These are phyloP conservation scores for Myrmecophaga tridactyla DNA, from an alignment of 2,113 vertebrate species.

Conservation along the genomic window DNA sequence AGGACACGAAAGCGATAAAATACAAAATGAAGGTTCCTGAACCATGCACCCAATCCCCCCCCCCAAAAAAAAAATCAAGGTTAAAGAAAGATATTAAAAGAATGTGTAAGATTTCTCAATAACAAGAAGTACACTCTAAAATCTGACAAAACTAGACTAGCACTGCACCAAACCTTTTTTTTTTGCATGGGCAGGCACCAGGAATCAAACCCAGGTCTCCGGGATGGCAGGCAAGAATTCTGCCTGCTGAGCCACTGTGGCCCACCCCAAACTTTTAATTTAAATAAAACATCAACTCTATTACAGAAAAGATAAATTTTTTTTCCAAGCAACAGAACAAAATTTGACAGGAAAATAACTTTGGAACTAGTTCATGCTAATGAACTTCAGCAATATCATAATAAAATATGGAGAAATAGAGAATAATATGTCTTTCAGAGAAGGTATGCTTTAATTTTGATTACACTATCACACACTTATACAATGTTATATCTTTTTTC, in stretches of 20 bases:
- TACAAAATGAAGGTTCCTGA: too few species aligned
- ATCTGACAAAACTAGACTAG: conserved; percentile 11
- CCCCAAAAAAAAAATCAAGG: neutral
- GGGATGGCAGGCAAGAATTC: too few species aligned
- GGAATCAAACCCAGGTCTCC: too few species aligned
- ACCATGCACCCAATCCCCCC: too few species aligned
- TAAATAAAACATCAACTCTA: neutral
- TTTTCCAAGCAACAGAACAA: neutral
- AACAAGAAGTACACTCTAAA: conserved; percentile 14
- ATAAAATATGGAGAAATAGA: neutral
- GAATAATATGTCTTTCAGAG: neutral
- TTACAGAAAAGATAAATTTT: conserved; percentile 17
- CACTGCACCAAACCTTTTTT: neutral
- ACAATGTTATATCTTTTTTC: conserved; percentile 10
- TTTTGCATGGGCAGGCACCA: too few species aligned
- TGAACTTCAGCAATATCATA: neutral
- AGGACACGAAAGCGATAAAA: neutral
- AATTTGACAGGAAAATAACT: neutral
- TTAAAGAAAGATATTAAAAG: neutral
- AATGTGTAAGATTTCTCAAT: neutral
- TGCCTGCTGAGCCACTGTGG: too few species aligned
- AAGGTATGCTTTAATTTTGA: conserved; percentile 39
- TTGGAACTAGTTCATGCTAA: conserved; percentile 6
- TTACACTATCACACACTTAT: neutral
- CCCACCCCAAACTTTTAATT: neutral